Evolutionary conservation across 2,888 invertebrate species (phyloP), one percentile per base, ranked within the genome.

Genomic region (Andrena marginata): DNA sequence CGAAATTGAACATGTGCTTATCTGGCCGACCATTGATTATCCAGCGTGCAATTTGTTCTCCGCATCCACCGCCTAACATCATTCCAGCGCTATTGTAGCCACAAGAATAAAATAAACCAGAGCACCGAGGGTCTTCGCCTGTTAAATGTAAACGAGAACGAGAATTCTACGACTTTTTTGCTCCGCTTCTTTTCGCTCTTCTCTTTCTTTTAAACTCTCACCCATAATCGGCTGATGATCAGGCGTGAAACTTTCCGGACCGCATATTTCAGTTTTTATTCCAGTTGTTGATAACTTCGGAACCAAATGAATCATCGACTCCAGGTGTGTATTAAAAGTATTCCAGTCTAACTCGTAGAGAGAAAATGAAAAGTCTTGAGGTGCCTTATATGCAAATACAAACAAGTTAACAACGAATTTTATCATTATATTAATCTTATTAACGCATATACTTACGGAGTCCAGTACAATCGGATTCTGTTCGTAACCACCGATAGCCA

Each of bases 31-130:
- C 98, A 88, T 96, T 95, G 1, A 97, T 94, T 73, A 98, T 96
- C 98, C 98, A 99, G 75, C 96, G 95, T 0, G 98, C 98, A 90
- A 97, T 95, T 94, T 98, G 97, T 91, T 97, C 96, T 0, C 97
- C 97, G 87, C 97, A 97, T 0, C 98, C 98, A 8, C 97, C 98
- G 13, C 98, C 97, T 89, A 98, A 96, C 97, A 98, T 98, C 97
- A 99, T 97, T 0, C 98, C 98, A 0, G 97, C 96, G 0, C 98
- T 98, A 93, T 98, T 99, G 94, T 97, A 98, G 0, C 97, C 98
- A 91, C 97, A 97, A 84, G 97, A 97, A 92, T 98, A 97, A 93
- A 96, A 98, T 33, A 98, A 95, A 16, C 98, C 98, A 94, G 87
- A 82, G 76, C 94, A 93, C 23, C 93, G 90, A 6, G 94, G 94